Conservation (phyloP, 2,888 invertebrate species). For the Galerucella calmariensis region DNA sequence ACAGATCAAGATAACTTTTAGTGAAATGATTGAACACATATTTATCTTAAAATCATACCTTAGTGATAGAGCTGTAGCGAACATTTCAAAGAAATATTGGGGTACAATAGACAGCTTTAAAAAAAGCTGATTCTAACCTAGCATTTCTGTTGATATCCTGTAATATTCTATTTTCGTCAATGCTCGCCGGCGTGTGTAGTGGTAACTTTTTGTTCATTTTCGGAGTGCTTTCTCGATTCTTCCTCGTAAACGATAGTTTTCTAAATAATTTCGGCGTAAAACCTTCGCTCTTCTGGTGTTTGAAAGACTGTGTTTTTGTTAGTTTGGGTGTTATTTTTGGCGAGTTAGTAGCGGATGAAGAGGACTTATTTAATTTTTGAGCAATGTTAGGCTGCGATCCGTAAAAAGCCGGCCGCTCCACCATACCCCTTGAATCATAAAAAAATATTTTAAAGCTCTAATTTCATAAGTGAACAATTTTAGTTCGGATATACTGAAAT, state of each 20-base stretch:
- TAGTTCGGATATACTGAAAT: no score
- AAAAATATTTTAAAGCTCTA: conserved; percentile 43
- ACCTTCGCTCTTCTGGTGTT: conserved; percentile 58
- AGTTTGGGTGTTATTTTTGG: conserved; percentile 62
- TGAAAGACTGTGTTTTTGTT: conserved; percentile 65
- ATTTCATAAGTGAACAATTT: neutral
- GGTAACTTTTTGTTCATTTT: conserved; percentile 56
- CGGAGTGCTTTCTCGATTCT: conserved; percentile 54
- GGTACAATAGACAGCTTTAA: neutral
- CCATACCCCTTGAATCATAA: conserved; percentile 60
- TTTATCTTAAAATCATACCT: neutral
- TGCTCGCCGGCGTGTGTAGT: conserved; percentile 47
- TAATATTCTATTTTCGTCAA: conserved; percentile 51
- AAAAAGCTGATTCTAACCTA: conserved; percentile 23
- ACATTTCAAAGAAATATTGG: conserved; percentile 1
- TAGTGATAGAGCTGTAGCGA: neutral
- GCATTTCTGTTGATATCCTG: conserved; percentile 53
- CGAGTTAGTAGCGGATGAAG: conserved; percentile 60
- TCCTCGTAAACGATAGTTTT: conserved; percentile 60
- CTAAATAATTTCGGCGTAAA: conserved; percentile 61
- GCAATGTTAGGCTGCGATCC: conserved; percentile 66
- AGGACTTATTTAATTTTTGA: conserved; percentile 57
- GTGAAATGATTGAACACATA: no score
- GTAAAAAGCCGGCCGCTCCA: conserved; percentile 60
- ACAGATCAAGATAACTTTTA: no score